Conservation (phyloP, 2,113 vertebrate genomes). For the Vombatus ursinus region DNA sequence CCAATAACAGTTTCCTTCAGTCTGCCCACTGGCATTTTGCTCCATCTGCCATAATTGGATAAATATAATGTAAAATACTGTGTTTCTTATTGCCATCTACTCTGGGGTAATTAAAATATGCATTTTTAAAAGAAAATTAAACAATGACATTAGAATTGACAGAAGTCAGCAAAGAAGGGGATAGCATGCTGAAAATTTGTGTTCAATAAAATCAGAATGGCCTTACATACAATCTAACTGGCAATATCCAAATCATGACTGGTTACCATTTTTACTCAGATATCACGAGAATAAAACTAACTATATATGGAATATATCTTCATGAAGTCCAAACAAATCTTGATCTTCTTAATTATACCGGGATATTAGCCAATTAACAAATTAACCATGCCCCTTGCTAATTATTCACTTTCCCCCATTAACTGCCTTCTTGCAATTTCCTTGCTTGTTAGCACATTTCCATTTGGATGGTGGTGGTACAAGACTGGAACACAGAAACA, state of each 20-base stretch:
- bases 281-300: neutral
- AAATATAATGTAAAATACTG: neutral
- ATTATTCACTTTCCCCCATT: constrained; percentile 34
- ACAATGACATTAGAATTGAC: neutral
- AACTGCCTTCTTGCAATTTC: neutral
- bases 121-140: neutral
- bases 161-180: neutral
- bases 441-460: neutral
- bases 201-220: neutral
- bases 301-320: neutral
- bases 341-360: constrained; percentile 74
- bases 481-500: neutral
- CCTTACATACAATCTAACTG: neutral
- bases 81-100: neutral
- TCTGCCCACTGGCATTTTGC: neutral
- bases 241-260: neutral
- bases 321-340: neutral
- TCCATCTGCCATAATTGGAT: neutral
- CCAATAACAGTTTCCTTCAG: neutral
- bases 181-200: neutral
- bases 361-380: constrained; percentile 63
- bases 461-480: neutral
- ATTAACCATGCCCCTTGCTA: constrained; percentile 49
- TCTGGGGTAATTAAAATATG: neutral
- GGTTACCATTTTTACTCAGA: neutral